Evolutionary conservation across 2,888 invertebrate species (phyloP).

Genomic region (Trachelus troglodyta): DNA sequence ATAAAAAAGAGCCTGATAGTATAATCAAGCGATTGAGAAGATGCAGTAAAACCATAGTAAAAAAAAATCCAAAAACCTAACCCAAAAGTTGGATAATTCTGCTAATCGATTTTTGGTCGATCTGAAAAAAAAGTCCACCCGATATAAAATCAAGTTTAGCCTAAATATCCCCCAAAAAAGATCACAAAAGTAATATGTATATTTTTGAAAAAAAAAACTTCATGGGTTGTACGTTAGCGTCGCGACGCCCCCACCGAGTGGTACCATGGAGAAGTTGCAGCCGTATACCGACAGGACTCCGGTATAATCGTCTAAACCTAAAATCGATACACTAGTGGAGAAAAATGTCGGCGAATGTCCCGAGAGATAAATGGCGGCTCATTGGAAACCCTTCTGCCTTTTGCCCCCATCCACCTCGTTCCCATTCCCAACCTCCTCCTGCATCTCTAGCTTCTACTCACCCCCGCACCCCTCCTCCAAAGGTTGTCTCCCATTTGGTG

Average conservation of each 20-base stretch:
- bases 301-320: constrained; percentile 56
- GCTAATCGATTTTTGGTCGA: no score
- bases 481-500: no score
- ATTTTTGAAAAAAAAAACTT: no score
- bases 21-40: background rate
- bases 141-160: no score
- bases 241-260: background rate
- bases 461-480: background rate
- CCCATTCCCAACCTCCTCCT: constrained; percentile 3
- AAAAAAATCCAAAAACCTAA: background rate
- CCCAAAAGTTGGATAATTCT: no score
- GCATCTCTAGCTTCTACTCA: constrained; percentile 15
- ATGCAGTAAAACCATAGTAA: constrained; percentile 7
- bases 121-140: no score
- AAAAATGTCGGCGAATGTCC: constrained; percentile 56
- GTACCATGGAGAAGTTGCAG: constrained; percentile 16
- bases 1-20: background rate
- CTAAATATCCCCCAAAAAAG: no score
- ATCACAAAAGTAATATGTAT: no score
- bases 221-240: no score
- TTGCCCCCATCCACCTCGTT: constrained; percentile 16
- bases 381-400: constrained; percentile 51
- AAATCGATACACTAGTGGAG: constrained; percentile 54
- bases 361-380: constrained; percentile 56
- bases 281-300: constrained; percentile 34